phyloP scores from a whole-genome alignment of 2,888 invertebrate species.

The Cistogaster globosa region DNA sequence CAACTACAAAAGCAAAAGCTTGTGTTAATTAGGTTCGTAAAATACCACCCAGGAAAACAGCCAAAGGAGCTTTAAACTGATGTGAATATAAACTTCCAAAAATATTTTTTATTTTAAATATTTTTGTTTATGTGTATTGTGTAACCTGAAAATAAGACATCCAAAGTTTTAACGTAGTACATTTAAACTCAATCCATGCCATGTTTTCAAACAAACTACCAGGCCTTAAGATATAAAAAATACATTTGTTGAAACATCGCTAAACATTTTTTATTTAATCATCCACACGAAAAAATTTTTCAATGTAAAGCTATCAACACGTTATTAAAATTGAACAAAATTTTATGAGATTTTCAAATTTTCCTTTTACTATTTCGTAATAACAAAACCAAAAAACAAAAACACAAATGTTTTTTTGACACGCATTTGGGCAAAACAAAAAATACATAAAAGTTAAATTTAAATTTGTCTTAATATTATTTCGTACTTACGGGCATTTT shows the following conservation, averaged over 20 bases:
- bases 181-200: background rate
- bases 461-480: slow-evolving; percentile 46
- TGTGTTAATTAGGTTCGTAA: too few relatives aligned
- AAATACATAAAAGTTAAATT: background rate
- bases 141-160: too few relatives aligned
- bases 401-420: slow-evolving; percentile 43
- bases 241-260: too few relatives aligned
- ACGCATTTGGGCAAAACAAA: slow-evolving; percentile 49
- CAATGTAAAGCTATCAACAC: slow-evolving; percentile 36
- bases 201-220: too few relatives aligned
- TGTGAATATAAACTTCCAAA: too few relatives aligned
- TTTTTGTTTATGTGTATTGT: too few relatives aligned
- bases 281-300: background rate
- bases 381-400: background rate
- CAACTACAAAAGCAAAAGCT: too few relatives aligned
- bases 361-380: slow-evolving; percentile 33
- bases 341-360: background rate
- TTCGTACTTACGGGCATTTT: slow-evolving; percentile 47
- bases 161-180: too few relatives aligned
- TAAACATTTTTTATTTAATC: background rate
- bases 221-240: too few relatives aligned
- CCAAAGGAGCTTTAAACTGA: too few relatives aligned
- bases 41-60: too few relatives aligned
- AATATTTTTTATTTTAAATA: too few relatives aligned
- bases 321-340: slow-evolving; percentile 28